These are phyloP conservation scores for Thinocorus orbignyianus DNA, from an alignment of 2,113 vertebrate species.

Conservation along the genomic window DNA sequence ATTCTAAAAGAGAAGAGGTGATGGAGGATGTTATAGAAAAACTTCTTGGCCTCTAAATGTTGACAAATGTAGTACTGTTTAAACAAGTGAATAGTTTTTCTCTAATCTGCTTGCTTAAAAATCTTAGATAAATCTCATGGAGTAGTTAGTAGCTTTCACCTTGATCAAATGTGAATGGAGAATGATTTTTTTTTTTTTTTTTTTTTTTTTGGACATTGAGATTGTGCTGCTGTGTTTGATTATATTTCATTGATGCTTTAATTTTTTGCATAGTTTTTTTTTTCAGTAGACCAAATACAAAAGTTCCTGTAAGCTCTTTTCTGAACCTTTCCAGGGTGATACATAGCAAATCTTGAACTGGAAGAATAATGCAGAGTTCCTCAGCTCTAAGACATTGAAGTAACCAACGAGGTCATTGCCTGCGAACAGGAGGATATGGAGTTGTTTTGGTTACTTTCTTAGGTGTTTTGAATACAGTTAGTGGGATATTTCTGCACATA, in stretches of 20 bases:
- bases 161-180: not conserved
- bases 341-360: not conserved
- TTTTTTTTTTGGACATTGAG: not conserved
- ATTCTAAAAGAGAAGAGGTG: not conserved
- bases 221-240: not conserved
- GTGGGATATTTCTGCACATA: not conserved
- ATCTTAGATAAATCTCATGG: not conserved
- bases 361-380: not conserved
- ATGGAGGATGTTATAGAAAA: not conserved
- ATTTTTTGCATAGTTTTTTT: not conserved
- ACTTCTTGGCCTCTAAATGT: not conserved
- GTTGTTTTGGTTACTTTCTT: not conserved
- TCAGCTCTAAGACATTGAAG: not conserved
- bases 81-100: not conserved
- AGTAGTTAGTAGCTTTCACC: not conserved
- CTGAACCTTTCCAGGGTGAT: not conserved
- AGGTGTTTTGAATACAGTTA: not conserved
- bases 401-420: not conserved
- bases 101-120: not conserved
- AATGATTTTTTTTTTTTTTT: too few species aligned
- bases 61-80: not conserved
- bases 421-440: not conserved
- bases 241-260: not conserved
- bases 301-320: not conserved
- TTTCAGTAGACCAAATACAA: not conserved